Conservation (phyloP, 2,797 vertebrate genomes). For the Nannoperca obscura region DNA sequence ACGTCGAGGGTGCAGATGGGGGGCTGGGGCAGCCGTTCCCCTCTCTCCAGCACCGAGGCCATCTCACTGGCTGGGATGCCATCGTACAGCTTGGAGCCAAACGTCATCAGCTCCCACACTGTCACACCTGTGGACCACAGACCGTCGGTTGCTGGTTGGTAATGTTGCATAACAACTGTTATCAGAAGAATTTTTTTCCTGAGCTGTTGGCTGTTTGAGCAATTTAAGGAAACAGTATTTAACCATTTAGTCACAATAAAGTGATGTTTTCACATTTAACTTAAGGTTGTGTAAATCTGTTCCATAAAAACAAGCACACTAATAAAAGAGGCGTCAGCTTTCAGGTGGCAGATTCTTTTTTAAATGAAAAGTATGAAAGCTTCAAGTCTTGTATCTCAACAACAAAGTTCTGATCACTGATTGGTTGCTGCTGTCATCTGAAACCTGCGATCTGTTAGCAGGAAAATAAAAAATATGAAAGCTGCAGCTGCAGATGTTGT, state of each 20-base stretch:
- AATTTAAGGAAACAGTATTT: not conserved
- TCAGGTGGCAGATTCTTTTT: not conserved
- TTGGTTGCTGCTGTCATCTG: not conserved
- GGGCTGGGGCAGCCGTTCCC: constrained; percentile 94
- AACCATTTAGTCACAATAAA: not conserved
- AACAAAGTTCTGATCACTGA: not conserved
- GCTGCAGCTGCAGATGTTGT: not conserved
- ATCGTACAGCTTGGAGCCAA: constrained; percentile 93
- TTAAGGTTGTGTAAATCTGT: not conserved
- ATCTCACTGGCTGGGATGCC: constrained; percentile 93
- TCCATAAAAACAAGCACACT: too few species aligned
- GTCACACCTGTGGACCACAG: constrained; percentile 87
- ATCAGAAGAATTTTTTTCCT: not conserved
- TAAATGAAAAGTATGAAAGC: too few species aligned
- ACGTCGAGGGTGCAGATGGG: constrained; percentile 96
- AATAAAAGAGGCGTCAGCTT: not conserved
- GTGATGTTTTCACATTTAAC: not conserved
- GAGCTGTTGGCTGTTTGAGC: not conserved
- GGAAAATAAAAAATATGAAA: not conserved
- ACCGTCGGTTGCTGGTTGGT: fast-evolving
- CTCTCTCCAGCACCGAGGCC: constrained; percentile 91
- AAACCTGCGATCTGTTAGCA: not conserved
- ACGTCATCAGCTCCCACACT: constrained; percentile 97
- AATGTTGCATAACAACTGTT: not conserved
- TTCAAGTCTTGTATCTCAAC: too few species aligned